These are phyloP conservation scores for Aselliscus stoliczkanus DNA, from an alignment of 2,797 vertebrate species.

Conservation along the genomic window DNA sequence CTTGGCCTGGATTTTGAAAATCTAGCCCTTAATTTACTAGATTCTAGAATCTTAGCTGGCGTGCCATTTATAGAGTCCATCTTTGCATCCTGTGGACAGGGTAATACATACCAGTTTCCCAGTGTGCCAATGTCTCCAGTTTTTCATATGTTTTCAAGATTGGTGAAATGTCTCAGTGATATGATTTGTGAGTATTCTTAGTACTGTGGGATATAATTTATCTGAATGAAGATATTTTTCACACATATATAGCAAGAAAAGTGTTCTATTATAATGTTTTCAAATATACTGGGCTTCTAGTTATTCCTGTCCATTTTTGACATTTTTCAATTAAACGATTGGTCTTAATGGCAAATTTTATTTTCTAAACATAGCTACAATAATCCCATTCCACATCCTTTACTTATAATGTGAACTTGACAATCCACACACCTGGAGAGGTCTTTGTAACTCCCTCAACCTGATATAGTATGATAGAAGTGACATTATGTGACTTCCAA, in stretches of 20 bases:
- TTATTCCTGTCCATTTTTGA: neutral
- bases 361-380: neutral
- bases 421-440: neutral
- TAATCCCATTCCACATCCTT: neutral
- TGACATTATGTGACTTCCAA: neutral
- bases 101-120: neutral
- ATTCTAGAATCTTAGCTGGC: neutral
- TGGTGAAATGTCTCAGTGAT: neutral
- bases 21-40: neutral
- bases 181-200: constrained; percentile 21
- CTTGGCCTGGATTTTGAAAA: neutral
- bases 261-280: neutral
- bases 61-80: neutral
- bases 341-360: neutral
- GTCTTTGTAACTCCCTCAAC: neutral
- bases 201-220: neutral
- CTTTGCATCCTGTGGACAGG: neutral
- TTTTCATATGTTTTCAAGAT: constrained; percentile 22
- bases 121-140: neutral
- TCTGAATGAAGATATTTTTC: neutral
- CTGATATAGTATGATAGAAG: neutral
- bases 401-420: neutral
- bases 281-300: neutral
- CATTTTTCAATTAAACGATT: neutral
- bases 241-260: neutral